Evolutionary conservation across 2,113 vertebrate genomes (phyloP).

Genomic region (Daboia siamensis): DNA sequence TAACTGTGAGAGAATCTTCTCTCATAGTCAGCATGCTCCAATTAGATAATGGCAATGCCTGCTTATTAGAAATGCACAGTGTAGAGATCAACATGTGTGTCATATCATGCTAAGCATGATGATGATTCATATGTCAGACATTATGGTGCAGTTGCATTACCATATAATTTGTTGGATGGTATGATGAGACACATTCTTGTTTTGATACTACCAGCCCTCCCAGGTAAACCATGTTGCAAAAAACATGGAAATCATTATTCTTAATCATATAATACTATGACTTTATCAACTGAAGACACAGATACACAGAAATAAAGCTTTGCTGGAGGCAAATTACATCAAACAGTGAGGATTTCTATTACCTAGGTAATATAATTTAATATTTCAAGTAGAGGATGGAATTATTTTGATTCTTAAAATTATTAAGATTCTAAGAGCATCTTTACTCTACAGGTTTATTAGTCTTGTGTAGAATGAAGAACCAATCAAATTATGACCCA

Average conservation of each 20-base stretch:
- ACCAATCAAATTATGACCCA: neutral
- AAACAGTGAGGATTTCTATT: neutral
- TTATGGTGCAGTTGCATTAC: neutral
- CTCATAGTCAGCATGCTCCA: neutral
- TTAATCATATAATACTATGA: neutral
- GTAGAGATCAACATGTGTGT: neutral
- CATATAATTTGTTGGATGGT: neutral
- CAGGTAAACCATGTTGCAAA: neutral
- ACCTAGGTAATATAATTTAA: neutral
- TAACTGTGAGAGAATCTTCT: neutral
- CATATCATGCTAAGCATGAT: neutral
- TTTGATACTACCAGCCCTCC: neutral
- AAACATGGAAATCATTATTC: neutral
- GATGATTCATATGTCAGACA: neutral
- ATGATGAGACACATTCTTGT: neutral
- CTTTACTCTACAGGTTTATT: neutral
- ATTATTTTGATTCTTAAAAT: neutral
- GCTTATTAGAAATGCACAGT: neutral
- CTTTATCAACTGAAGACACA: neutral
- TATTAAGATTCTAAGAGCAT: neutral
- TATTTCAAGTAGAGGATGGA: neutral
- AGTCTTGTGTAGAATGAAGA: neutral
- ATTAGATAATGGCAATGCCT: neutral
- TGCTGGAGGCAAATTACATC: neutral
- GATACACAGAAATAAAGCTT: neutral